Evolutionary conservation across 2,888 invertebrate genomes (phyloP).

Genomic region (Microdon myrmicae): DNA sequence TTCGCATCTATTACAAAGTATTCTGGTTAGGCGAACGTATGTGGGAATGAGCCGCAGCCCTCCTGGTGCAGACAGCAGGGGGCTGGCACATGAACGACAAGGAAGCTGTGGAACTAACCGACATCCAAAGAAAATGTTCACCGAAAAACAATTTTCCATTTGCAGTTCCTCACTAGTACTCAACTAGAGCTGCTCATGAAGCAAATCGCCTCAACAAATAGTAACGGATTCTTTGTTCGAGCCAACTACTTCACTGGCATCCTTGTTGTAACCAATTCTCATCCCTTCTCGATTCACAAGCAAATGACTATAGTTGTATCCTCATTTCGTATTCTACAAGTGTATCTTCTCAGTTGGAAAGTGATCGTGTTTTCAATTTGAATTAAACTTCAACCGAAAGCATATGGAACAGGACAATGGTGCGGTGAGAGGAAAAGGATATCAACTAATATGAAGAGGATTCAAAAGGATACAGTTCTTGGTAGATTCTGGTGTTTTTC

Average conservation of each 20-base stretch:
- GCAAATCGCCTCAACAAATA: conserved; percentile 45
- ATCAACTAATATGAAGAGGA: conserved; percentile 43
- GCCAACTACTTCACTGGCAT: conserved; percentile 28
- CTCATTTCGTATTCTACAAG: conserved; percentile 50
- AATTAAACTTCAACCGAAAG: conserved; percentile 44
- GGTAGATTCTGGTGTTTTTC: conserved; percentile 3
- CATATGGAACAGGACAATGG: conserved; percentile 4
- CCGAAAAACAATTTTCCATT: conserved; percentile 40
- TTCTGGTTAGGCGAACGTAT: conserved; percentile 2
- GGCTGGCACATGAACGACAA: background rate
- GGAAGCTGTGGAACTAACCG: conserved; percentile 3
- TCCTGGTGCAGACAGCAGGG: no score
- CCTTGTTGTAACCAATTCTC: conserved; percentile 2
- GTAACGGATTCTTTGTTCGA: conserved; percentile 49
- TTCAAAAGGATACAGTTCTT: conserved; percentile 42
- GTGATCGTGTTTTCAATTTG: conserved; percentile 53
- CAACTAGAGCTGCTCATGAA: conserved; percentile 4
- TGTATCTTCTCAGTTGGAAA: conserved; percentile 47
- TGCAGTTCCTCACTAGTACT: conserved; percentile 11
- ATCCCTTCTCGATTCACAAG: conserved; percentile 9
- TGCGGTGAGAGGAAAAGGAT: conserved; percentile 17
- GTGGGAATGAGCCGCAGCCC: no score
- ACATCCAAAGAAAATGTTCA: conserved; percentile 10
- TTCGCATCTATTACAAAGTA: conserved; percentile 46
- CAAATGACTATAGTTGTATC: conserved; percentile 33